phyloP scores from a whole-genome alignment of 1,140 invertebrate genomes.

The Pogonomyrmex californicus region DNA sequence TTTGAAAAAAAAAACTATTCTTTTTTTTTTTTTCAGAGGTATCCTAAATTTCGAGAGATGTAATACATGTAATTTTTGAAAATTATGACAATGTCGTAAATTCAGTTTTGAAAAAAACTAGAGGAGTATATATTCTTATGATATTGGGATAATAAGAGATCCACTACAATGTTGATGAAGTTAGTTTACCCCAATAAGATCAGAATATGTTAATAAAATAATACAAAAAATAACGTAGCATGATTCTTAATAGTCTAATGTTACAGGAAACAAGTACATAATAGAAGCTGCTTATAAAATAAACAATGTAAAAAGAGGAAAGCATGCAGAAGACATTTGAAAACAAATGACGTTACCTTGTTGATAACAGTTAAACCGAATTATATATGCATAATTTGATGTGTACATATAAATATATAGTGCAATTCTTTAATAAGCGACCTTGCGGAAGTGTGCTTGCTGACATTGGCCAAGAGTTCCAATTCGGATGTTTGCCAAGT shows the following conservation, averaged over 20 bases:
- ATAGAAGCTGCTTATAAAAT: background rate
- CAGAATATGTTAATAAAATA: no score
- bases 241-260: background rate
- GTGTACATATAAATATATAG: background rate
- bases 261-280: background rate
- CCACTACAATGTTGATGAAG: no score
- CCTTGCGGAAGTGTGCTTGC: slow-evolving; percentile 26
- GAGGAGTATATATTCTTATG: background rate
- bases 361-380: background rate
- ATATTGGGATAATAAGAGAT: no score
- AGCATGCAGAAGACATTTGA: background rate
- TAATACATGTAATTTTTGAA: background rate
- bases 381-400: background rate
- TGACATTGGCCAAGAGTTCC: slow-evolving; percentile 83
- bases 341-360: background rate
- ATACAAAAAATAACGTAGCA: no score
- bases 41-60: background rate
- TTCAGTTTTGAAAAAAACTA: background rate
- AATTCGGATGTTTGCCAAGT: slow-evolving; percentile 79
- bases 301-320: background rate
- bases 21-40: background rate
- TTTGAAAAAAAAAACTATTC: background rate
- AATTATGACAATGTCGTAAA: background rate
- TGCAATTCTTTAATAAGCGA: background rate
- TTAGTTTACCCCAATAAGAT: no score